A percentile compares a stretch with the other conserved stretches of the same genome.
Conservation (phyloP, 2,113 vertebrate genomes). For the Hoplias malabaricus region DNA sequence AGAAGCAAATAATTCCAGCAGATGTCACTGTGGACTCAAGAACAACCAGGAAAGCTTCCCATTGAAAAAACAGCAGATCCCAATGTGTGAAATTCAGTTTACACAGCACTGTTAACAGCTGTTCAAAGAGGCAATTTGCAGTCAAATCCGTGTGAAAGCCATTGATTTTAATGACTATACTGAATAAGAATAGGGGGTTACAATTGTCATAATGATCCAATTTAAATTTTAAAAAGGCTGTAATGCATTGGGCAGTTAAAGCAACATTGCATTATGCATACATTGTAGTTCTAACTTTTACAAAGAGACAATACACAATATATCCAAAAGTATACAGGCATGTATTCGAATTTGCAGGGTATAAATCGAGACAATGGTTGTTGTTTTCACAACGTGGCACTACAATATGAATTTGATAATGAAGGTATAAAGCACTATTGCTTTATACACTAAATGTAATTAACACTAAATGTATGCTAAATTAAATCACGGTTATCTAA, state of each 20-base stretch:
- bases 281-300: too few relatives aligned
- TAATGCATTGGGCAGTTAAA: background rate
- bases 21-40: conserved; percentile 49
- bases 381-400: too few relatives aligned
- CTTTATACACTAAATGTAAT: too few relatives aligned
- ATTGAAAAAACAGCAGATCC: too few relatives aligned
- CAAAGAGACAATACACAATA: too few relatives aligned
- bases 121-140: background rate
- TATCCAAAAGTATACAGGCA: too few relatives aligned
- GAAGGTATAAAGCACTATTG: too few relatives aligned
- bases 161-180: background rate
- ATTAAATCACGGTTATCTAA: background rate
- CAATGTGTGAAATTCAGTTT: too few relatives aligned
- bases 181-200: background rate
- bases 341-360: too few relatives aligned
- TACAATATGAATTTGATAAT: too few relatives aligned
- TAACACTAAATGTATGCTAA: background rate
- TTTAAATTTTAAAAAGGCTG: background rate
- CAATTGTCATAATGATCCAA: background rate
- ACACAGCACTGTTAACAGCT: background rate
- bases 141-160: background rate
- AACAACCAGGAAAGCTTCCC: background rate
- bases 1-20: conserved; percentile 32
- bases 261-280: background rate
- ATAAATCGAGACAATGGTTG: too few relatives aligned